Percentiles rank a stretch among this genome's conserved stretches.
Conservation (phyloP, 92 coral and sea anemone species). For the Palythoa heliodiscus region DNA sequence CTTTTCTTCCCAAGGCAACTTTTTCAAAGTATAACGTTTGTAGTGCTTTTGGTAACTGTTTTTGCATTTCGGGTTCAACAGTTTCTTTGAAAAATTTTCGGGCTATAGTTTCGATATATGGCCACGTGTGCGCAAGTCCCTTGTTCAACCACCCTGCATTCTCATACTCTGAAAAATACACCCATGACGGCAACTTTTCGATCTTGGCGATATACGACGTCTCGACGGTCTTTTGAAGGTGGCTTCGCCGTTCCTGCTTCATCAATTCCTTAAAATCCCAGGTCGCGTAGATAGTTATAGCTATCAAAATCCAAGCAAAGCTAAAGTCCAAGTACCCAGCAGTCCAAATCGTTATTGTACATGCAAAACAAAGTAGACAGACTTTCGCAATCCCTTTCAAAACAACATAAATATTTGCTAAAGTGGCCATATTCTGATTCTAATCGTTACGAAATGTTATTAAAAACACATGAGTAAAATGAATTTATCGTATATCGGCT, state of each 20-base stretch:
- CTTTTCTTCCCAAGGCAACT: slow-evolving; percentile 81
- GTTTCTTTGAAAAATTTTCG: slow-evolving; percentile 66
- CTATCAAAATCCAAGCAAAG: slow-evolving; percentile 73
- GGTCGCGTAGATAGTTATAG: slow-evolving; percentile 51
- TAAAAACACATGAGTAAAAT: background rate
- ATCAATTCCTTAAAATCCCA: slow-evolving; percentile 65
- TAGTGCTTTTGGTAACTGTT: slow-evolving; percentile 70
- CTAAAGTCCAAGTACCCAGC: slow-evolving; percentile 65
- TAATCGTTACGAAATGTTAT: background rate
- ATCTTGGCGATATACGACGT: slow-evolving; percentile 65
- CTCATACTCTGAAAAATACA: slow-evolving; percentile 72
- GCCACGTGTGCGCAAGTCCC: slow-evolving; percentile 84
- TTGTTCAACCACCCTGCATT: slow-evolving; percentile 83
- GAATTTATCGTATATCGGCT: background rate
- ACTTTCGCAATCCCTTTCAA: slow-evolving; percentile 9
- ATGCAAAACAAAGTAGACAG: slow-evolving; percentile 41
- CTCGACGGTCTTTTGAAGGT: slow-evolving; percentile 52
- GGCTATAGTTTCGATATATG: slow-evolving; percentile 78
- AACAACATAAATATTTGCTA: background rate
- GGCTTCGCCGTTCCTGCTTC: slow-evolving; percentile 51
- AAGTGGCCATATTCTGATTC: background rate
- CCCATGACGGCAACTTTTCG: slow-evolving; percentile 72
- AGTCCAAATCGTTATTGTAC: slow-evolving; percentile 57
- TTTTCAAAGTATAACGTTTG: slow-evolving; percentile 81
- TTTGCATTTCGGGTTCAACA: slow-evolving; percentile 86